Conservation (phyloP, 2,888 invertebrate species). For the Meghimatium bilineatum region DNA sequence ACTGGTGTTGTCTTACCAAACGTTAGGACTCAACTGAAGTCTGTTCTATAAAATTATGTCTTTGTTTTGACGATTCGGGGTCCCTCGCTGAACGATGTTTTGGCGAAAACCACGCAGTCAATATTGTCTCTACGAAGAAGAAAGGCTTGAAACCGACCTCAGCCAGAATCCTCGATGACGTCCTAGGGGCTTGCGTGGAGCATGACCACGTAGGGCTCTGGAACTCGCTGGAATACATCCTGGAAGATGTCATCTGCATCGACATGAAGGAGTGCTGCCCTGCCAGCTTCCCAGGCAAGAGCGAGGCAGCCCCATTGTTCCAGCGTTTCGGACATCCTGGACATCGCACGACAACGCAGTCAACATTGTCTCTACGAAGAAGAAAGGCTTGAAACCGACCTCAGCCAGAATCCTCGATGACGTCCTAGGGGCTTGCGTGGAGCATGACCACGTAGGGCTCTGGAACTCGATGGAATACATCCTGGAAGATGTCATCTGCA, state of each 20-base stretch:
- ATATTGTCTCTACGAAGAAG: not conserved
- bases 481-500: not conserved
- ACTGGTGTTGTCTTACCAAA: too few relatives aligned
- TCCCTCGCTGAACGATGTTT: not conserved
- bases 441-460: not conserved
- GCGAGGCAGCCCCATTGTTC: not conserved
- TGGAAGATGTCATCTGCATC: not conserved
- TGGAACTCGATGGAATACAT: not conserved
- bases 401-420: not conserved
- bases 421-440: constrained; percentile 2
- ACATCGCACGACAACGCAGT: too few relatives aligned
- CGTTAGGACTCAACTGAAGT: too few relatives aligned
- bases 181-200: constrained; percentile 14
- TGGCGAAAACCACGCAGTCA: not conserved
- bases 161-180: not conserved
- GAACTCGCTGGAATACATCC: constrained; percentile 2
- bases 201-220: not conserved
- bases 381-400: constrained; percentile 1
- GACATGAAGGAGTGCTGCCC: not conserved
- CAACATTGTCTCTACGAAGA: too few relatives aligned
- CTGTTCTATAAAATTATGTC: too few relatives aligned
- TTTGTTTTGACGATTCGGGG: not conserved
- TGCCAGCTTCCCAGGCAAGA: not conserved
- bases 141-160: constrained; percentile 11
- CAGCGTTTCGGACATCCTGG: not conserved